Evolutionary conservation across 2,888 invertebrate genomes (phyloP).

Genomic region (Thyatira batis): DNA sequence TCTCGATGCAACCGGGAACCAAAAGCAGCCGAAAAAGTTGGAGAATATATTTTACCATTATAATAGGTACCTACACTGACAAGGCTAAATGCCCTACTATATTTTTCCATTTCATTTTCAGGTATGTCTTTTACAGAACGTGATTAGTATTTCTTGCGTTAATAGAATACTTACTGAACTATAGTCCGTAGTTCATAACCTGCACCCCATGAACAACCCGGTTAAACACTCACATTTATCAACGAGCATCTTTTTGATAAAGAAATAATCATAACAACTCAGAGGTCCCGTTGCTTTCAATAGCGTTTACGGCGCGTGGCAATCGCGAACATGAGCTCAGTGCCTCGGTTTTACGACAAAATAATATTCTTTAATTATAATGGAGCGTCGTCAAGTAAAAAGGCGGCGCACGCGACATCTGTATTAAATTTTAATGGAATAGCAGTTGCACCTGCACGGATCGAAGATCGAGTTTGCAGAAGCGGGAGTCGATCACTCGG

Average conservation of each 20-base stretch:
- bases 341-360: constrained; percentile 72
- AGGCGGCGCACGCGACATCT: constrained; percentile 78
- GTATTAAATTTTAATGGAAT: constrained; percentile 80
- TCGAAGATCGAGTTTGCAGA: constrained; percentile 50
- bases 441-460: constrained; percentile 71
- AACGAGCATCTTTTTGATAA: constrained; percentile 38
- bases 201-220: constrained; percentile 3
- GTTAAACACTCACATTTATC: constrained; percentile 6
- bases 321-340: constrained; percentile 46
- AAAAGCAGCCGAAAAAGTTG: too few relatives aligned
- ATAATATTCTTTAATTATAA: constrained; percentile 80
- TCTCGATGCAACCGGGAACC: too few relatives aligned
- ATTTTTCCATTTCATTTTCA: too few relatives aligned
- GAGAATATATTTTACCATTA: too few relatives aligned
- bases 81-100: too few relatives aligned
- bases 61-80: too few relatives aligned
- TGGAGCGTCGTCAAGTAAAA: constrained; percentile 72
- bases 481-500: constrained; percentile 55
- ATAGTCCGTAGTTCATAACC: neutral
- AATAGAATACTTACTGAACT: neutral
- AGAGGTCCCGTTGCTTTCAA: constrained; percentile 59
- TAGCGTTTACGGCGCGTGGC: constrained; percentile 62
- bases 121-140: too few relatives aligned
- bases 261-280: constrained; percentile 56
- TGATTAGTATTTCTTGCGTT: too few relatives aligned